A percentile compares a stretch with the other conserved stretches of the same genome.
phyloP scores from a whole-genome alignment of 92 coral and sea anemone genomes.

The Bergia puertoricense region DNA sequence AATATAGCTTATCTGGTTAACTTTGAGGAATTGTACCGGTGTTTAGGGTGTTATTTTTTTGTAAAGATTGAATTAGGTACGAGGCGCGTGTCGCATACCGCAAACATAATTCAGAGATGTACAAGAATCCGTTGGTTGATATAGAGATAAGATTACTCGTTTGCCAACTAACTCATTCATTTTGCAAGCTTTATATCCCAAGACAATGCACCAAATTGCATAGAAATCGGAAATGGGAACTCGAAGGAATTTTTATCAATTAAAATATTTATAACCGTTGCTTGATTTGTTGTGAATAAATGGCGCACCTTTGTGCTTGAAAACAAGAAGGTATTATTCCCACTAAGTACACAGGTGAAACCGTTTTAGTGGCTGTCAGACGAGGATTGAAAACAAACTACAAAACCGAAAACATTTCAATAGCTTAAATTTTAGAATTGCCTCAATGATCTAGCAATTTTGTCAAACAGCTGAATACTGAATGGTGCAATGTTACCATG shows the following conservation, averaged over 20 bases:
- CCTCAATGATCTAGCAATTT: constrained; percentile 3
- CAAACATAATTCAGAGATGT: constrained; percentile 4
- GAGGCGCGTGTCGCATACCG: background rate
- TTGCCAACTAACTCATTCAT: background rate
- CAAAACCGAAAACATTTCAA: constrained; percentile 1
- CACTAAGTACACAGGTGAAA: background rate
- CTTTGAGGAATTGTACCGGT: background rate
- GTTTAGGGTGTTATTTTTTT: background rate
- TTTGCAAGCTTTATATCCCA: constrained; percentile 9
- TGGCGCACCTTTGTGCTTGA: background rate
- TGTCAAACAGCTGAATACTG: background rate
- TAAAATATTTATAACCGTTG: background rate
- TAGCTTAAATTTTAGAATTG: background rate
- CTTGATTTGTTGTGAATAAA: background rate
- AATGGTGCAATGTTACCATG: background rate
- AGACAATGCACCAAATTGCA: background rate
- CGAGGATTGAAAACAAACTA: background rate
- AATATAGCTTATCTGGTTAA: background rate
- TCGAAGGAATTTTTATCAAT: background rate
- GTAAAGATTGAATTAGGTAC: constrained; percentile 11
- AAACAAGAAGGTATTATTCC: background rate
- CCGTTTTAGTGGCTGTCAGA: background rate
- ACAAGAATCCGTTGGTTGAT: constrained; percentile 5
- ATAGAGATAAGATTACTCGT: constrained; percentile 3
- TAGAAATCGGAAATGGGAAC: background rate